Conservation (phyloP, 2,888 invertebrate genomes). For the Trisateles emortualis region DNA sequence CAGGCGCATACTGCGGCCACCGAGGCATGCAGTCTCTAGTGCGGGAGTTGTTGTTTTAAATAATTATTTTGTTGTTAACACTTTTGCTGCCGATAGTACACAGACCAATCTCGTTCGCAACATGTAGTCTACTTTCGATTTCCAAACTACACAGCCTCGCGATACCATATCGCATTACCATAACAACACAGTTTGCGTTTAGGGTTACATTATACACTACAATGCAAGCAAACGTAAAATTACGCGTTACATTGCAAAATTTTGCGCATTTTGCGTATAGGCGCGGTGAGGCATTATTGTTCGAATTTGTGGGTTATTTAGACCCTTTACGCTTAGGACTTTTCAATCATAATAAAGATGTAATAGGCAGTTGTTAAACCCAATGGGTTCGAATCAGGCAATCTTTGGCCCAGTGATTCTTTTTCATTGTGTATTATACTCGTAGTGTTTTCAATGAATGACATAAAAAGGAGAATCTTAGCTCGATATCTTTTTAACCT, state of each 20-base stretch:
- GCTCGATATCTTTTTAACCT: too few species aligned
- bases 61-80: conserved; percentile 8
- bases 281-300: conserved; percentile 1
- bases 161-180: conserved; percentile 64
- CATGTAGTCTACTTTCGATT: conserved; percentile 78
- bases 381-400: too few species aligned
- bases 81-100: conserved; percentile 46
- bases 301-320: conserved; percentile 1
- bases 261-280: conserved; percentile 23
- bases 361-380: too few species aligned
- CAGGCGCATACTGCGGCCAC: too few species aligned
- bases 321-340: neutral
- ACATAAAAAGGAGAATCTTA: too few species aligned
- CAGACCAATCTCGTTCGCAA: conserved; percentile 56
- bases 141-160: conserved; percentile 64
- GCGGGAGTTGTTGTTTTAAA: too few species aligned
- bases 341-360: too few species aligned
- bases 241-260: conserved; percentile 30
- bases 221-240: conserved; percentile 25
- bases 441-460: too few species aligned
- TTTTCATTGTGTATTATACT: too few species aligned
- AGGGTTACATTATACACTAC: conserved; percentile 34
- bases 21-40: too few species aligned
- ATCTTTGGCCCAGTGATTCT: too few species aligned
- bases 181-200: conserved; percentile 59